Evolutionary conservation across 2,113 vertebrate genomes (phyloP).

Genomic region (Dipodomys stephensi): DNA sequence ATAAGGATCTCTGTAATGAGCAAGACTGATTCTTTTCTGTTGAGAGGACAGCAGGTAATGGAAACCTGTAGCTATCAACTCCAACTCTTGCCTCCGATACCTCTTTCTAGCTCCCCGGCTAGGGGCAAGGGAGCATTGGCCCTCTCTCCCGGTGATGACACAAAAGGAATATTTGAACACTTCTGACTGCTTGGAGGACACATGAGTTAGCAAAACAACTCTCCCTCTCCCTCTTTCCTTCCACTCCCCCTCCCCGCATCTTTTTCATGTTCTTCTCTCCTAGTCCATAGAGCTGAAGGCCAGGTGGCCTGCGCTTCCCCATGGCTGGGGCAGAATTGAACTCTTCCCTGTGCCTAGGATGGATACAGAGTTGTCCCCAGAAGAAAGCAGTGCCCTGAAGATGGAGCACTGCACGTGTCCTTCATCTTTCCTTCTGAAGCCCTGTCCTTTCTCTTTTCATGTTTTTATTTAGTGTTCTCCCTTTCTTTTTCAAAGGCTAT

Average conservation of each 20-base stretch:
- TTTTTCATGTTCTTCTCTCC: not conserved
- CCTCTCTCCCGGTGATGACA: not conserved
- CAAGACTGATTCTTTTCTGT: not conserved
- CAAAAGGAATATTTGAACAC: not conserved
- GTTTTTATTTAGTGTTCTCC: not conserved
- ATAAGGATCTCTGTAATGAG: not conserved
- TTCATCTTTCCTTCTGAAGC: not conserved
- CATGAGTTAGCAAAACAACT: not conserved
- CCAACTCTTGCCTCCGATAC: not conserved
- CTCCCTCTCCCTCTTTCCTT: not conserved
- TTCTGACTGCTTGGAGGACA: not conserved
- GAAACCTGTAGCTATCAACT: not conserved
- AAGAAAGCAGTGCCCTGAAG: not conserved
- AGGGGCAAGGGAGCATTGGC: not conserved
- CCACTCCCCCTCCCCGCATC: too few species aligned
- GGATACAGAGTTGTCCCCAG: too few species aligned
- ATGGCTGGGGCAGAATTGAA: not conserved
- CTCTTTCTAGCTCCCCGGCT: too few species aligned
- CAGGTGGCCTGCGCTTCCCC: too few species aligned
- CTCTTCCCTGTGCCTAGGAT: fast-evolving
- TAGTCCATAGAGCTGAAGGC: fast-evolving
- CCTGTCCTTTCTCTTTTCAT: not conserved
- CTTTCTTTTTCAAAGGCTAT: not conserved
- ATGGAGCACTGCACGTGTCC: not conserved
- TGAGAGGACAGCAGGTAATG: not conserved